These are phyloP conservation scores for Melitaea athalia DNA, from an alignment of 2,888 invertebrate genomes.

Conservation along the genomic window DNA sequence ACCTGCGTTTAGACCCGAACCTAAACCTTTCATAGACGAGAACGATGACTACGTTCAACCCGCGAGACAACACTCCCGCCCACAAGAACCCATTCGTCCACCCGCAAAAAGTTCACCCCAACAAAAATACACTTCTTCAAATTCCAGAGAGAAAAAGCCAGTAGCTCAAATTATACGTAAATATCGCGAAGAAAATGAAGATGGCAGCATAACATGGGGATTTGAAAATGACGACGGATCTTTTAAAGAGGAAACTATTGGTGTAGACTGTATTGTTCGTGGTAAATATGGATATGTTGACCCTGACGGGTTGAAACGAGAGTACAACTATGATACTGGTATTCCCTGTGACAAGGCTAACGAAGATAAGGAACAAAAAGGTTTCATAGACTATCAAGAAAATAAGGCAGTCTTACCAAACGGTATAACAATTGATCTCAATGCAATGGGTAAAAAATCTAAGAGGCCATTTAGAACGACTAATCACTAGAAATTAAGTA, in stretches of 20 bases:
- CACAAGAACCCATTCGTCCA: constrained; percentile 67
- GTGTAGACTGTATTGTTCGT: constrained; percentile 88
- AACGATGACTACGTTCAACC: constrained; percentile 71
- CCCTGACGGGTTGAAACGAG: constrained; percentile 90
- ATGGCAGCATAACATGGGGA: constrained; percentile 93
- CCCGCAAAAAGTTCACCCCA: constrained; percentile 65
- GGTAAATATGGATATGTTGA: constrained; percentile 93
- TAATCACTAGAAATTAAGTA: constrained; percentile 67
- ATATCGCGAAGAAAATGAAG: constrained; percentile 90
- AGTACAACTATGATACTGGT: constrained; percentile 92
- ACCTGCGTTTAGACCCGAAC: constrained; percentile 78
- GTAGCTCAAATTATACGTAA: constrained; percentile 87
- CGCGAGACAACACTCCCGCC: constrained; percentile 73
- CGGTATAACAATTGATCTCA: constrained; percentile 87
- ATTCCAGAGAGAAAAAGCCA: constrained; percentile 83
- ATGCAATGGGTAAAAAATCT: constrained; percentile 87
- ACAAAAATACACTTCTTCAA: constrained; percentile 69
- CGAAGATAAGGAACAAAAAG: constrained; percentile 81
- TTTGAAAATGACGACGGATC: constrained; percentile 94
- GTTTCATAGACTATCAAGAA: constrained; percentile 88
- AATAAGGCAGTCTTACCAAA: constrained; percentile 88
- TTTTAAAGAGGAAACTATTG: constrained; percentile 92
- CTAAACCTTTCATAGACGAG: constrained; percentile 73
- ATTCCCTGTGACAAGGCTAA: constrained; percentile 85
- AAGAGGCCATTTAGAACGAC: constrained; percentile 84